Conservation (phyloP, 2,113 vertebrate genomes). For the Mustela lutreola region DNA sequence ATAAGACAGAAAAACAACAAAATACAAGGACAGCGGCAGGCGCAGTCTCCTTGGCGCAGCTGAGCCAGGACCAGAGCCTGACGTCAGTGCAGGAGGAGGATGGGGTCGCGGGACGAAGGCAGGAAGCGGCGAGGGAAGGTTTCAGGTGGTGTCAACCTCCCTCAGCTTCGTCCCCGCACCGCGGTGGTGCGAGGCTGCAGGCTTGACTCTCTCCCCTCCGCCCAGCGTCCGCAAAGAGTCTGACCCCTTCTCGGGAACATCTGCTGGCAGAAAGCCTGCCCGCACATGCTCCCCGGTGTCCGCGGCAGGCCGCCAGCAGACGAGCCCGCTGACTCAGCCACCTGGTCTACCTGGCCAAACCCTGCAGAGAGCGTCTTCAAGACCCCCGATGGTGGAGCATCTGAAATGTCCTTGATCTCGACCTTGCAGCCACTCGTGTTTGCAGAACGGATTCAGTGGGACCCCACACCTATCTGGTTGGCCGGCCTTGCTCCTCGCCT, state of each 20-base stretch:
- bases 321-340: not conserved
- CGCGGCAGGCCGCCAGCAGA: accelerated
- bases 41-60: accelerated
- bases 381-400: not conserved
- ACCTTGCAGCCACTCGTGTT: accelerated
- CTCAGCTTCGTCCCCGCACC: not conserved
- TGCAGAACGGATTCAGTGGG: accelerated
- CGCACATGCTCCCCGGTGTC: accelerated
- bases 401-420: not conserved
- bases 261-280: not conserved
- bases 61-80: not conserved
- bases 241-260: not conserved
- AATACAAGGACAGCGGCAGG: accelerated
- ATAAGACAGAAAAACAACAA: not conserved
- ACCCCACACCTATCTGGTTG: accelerated
- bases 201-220: not conserved
- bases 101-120: not conserved
- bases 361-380: too few species aligned
- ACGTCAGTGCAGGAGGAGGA: too few species aligned
- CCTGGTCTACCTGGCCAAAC: not conserved
- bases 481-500: not conserved
- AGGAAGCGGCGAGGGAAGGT: not conserved
- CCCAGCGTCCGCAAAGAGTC: not conserved
- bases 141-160: not conserved
- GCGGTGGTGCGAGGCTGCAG: accelerated